These are phyloP conservation scores for Procambarus clarkii DNA, from an alignment of 1,140 invertebrate species.

Conservation along the genomic window DNA sequence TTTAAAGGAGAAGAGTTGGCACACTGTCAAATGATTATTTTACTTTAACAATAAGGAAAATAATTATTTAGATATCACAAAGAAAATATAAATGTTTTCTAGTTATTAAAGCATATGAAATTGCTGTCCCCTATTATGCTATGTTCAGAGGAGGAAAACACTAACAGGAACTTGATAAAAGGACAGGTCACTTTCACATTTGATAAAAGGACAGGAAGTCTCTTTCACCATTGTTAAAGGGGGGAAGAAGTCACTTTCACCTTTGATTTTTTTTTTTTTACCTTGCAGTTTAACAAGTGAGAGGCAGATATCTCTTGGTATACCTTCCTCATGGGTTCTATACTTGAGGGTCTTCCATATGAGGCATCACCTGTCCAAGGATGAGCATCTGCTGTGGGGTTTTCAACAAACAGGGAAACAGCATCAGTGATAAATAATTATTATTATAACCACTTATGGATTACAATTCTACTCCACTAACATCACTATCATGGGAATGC, in stretches of 20 bases:
- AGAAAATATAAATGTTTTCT: not conserved
- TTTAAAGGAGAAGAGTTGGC: not conserved
- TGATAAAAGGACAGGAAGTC: not conserved
- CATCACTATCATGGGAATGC: slow-evolving; percentile 66
- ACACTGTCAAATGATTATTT: not conserved
- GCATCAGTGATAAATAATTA: not conserved
- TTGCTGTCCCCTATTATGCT: not conserved
- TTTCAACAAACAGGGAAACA: not conserved
- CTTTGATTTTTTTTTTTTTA: not conserved
- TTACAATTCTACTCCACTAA: slow-evolving; percentile 30
- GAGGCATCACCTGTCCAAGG: not conserved
- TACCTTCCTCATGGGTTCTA: no score
- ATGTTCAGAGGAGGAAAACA: not conserved
- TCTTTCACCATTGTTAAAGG: not conserved
- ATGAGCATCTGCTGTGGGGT: not conserved
- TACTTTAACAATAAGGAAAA: not conserved
- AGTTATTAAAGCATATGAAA: not conserved
- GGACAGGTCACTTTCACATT: not conserved
- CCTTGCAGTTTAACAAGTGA: not conserved
- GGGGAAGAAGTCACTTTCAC: no score
- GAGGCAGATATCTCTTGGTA: not conserved
- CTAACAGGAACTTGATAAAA: not conserved
- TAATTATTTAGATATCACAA: not conserved
- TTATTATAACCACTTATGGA: not conserved
- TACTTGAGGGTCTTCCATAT: no score